Evolutionary conservation across 2,888 invertebrate genomes (phyloP), one percentile per base, ranked within the genome.

Genomic region (Drosophila merina): DNA sequence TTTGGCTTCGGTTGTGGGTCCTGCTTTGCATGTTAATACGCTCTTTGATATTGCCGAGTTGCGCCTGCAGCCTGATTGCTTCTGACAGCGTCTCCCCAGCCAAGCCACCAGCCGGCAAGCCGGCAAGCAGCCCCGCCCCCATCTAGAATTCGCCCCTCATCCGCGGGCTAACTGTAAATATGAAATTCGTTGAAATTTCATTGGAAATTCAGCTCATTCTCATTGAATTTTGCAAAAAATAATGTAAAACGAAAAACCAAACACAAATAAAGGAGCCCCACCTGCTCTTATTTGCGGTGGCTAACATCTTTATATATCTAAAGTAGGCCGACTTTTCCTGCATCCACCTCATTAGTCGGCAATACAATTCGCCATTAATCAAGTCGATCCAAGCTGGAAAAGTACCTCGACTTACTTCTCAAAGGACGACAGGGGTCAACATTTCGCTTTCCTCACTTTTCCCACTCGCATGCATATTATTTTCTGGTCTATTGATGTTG

Each of bases 11-110:
- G 66, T 49, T 67, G 67, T 64, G 62, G 72, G 71, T 67, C 67
- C 87, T 82, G 82, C 69, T 86, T 85, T 86, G 87, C 86, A 86
- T 86, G 81, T 86, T 86, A 86, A 83, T 83, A 81, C 85, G 84
- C 81, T 84, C 85, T 84, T 83, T 86, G 83, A 83, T 86, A 86
- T 86, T 78, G 76, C 76, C 68, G 67, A 83, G 84, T 74, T 80
- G 71, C 80, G 84, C 82, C 81, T 86, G 82, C 86, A 82, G 82
- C 82, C 81, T 82, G 82, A 82, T 82, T 82, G 86, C 86, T 75
- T 83, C 75, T 83, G 86, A 86, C 85, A 84, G 72, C 51, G 38
- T 33, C 38, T 45, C 28, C 33, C 10, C 20, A 4, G 25, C 8
- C 12, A 42, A 42, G 12, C 28, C 2, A 12, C 31, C 42, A 44